Percentiles rank a stretch among this genome's conserved stretches.
Evolutionary conservation across 2,113 vertebrate species (phyloP).

Genomic region (Rhynchomys soricoides): DNA sequence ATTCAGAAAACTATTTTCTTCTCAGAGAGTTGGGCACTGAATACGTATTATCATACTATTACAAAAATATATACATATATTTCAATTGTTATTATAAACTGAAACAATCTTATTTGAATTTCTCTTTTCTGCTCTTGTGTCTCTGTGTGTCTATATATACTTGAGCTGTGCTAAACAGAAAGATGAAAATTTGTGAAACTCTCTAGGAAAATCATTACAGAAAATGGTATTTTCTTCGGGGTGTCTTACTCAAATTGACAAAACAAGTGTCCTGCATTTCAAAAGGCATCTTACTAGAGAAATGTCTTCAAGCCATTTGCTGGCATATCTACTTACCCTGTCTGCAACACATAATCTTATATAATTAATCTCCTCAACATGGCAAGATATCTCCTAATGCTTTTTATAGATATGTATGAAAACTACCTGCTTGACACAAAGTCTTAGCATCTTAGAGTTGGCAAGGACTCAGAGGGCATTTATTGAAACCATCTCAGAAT

Average conservation of each 20-base stretch:
- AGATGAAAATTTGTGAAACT: conserved; percentile 13
- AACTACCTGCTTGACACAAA: not conserved
- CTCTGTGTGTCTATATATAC: not conserved
- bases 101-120: not conserved
- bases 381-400: conserved; percentile 20
- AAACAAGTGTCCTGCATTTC: conserved; percentile 61
- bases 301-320: conserved; percentile 45
- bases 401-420: conserved; percentile 5
- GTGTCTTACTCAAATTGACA: conserved; percentile 47
- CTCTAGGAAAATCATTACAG: conserved; percentile 54
- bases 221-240: conserved; percentile 32
- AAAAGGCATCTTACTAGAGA: conserved; percentile 56
- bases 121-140: not conserved
- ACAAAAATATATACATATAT: not conserved
- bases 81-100: not conserved
- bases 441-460: not conserved
- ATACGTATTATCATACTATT: not conserved
- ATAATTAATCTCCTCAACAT: conserved; percentile 51
- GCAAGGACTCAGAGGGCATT: not conserved
- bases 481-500: not conserved
- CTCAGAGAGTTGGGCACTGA: not conserved
- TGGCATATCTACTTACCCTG: conserved; percentile 45
- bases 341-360: conserved; percentile 33
- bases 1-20: not conserved
- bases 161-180: not conserved